A percentile compares a stretch with the other conserved stretches of the same genome.
phyloP scores from a whole-genome alignment of 1,140 invertebrate genomes.

The Rhysida immarginata region DNA sequence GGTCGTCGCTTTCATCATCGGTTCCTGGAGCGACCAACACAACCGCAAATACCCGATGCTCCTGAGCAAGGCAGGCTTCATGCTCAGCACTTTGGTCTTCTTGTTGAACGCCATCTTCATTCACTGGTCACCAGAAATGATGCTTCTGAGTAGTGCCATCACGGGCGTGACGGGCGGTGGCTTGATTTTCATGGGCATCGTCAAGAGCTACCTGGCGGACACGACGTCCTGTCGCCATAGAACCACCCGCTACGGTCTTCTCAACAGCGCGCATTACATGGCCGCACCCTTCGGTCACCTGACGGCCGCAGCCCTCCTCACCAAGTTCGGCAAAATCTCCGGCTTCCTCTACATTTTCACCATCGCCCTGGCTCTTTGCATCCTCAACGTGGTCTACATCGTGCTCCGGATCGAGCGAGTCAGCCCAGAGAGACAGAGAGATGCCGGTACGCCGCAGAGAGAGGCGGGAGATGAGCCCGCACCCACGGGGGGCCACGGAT shows the following conservation, averaged over 20 bases:
- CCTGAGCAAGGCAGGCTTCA: background rate
- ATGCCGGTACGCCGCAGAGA: too few species aligned
- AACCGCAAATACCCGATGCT: background rate
- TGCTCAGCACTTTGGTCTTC: background rate
- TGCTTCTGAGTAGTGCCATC: background rate
- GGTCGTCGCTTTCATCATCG: background rate
- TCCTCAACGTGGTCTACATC: too few species aligned
- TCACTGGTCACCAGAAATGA: background rate
- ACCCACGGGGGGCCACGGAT: too few species aligned
- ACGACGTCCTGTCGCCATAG: background rate
- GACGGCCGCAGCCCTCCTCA: too few species aligned
- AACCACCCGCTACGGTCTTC: background rate
- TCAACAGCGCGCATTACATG: background rate
- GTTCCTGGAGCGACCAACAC: background rate
- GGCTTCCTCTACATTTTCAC: too few species aligned
- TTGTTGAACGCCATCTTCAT: background rate
- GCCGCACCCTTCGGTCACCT: background rate
- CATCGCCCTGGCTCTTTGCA: too few species aligned
- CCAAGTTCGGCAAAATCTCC: too few species aligned
- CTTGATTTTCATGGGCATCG: background rate
- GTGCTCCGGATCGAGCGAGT: too few species aligned
- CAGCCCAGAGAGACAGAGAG: too few species aligned
- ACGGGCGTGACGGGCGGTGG: background rate
- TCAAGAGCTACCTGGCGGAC: background rate
- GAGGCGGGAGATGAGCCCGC: too few species aligned